Evolutionary conservation across 1,140 invertebrate genomes (phyloP), one percentile per base, ranked within the genome.

Genomic region (Belonocnema kinseyi): DNA sequence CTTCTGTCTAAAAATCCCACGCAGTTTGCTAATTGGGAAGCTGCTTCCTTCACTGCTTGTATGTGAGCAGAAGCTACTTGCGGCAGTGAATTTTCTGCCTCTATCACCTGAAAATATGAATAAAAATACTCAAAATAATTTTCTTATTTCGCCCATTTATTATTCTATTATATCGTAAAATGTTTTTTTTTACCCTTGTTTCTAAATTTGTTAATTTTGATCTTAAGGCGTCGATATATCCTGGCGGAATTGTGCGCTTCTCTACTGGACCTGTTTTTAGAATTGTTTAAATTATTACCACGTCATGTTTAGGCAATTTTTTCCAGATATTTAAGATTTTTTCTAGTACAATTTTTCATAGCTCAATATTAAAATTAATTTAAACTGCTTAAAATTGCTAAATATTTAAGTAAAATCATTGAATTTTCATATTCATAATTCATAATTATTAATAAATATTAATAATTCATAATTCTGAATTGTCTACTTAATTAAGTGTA

Each of bases 1-100:
- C 88, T 82, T 66, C 83, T 83, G 75, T 90, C 87, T 71, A 90
- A 82, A 82, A 87, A 88, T 75, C 78, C 83, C n/a, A 90, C 82
- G 54, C 88, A 88, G 72, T 82, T 87, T 14, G 83, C 54, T 50
- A 90, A 80, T 53, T 86, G 82, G 17, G 82, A 72, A 50, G 83
- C 85, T 26, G 83, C 82, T n/a, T 86, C 85, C 82, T 90, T 85
- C 14, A 88, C 80, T 54, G 83, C 81, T 61, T 86, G 78, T 10
- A 82, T 77, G 72, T 86, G 86, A 73, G 75, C 72, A 14, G 81
- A 75, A 50, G 82, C 77, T 52, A 87, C 73, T 33, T 85, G 75
- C 17, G 83, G 75, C 14, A 85, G 58, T 76, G 82, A 78, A 51
- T 17, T 80, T 82, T 88, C 88, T 12, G 80, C 83, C 2, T 77